Conservation (phyloP, 1,140 invertebrate species). For the Zaprionus camerounensis region DNA sequence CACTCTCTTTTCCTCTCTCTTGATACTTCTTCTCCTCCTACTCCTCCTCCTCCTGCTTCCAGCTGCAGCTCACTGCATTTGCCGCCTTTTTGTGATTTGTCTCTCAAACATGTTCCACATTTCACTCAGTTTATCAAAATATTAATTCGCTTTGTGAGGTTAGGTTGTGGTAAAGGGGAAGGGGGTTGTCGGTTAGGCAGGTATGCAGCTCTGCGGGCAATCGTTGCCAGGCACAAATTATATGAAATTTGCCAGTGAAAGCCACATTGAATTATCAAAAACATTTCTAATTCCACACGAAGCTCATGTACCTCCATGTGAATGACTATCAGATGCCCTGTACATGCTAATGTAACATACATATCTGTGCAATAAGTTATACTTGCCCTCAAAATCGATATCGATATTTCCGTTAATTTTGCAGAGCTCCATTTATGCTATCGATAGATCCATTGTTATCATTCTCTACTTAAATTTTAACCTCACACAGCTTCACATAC, state of each 20-base stretch:
- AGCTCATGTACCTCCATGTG: background rate
- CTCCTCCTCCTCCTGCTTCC: background rate
- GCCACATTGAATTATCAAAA: slow-evolving; percentile 27
- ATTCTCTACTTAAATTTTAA: too few relatives aligned
- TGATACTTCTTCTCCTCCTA: too few relatives aligned
- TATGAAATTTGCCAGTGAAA: slow-evolving; percentile 34
- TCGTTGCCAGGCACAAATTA: slow-evolving; percentile 28
- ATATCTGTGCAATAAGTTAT: too few relatives aligned
- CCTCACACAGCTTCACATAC: too few relatives aligned
- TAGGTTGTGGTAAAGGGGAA: background rate
- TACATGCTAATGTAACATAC: too few relatives aligned
- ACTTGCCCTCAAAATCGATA: too few relatives aligned
- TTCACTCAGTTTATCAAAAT: slow-evolving; percentile 4
- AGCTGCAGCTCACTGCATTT: background rate
- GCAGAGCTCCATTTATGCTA: too few relatives aligned
- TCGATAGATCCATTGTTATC: too few relatives aligned
- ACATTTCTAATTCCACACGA: slow-evolving; percentile 23
- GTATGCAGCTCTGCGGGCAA: slow-evolving; percentile 10
- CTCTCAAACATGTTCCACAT: background rate
- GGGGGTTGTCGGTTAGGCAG: background rate
- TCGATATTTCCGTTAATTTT: too few relatives aligned
- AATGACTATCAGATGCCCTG: background rate
- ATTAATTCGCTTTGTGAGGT: slow-evolving; percentile 12
- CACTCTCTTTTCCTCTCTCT: background rate
- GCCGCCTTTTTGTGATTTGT: slow-evolving; percentile 13